These are phyloP conservation scores for Globodera ellingtonae DNA, from an alignment of 1,140 invertebrate genomes.

Conservation along the genomic window DNA sequence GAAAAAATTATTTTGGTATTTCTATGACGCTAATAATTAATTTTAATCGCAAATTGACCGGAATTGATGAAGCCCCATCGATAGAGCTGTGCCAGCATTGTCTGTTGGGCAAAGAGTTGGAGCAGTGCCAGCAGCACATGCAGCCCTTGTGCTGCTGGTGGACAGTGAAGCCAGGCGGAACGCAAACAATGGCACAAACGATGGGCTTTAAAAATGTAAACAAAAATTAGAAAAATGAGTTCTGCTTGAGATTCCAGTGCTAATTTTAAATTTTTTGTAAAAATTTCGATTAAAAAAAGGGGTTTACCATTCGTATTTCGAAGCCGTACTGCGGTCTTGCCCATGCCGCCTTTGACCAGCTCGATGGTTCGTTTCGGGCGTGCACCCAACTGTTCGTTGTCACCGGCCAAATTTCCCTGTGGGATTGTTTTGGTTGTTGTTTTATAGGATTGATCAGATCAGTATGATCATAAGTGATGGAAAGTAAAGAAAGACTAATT, in stretches of 20 bases:
- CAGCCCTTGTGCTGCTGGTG: conserved; percentile 59
- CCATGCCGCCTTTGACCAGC: conserved; percentile 24
- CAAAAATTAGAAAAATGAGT: conserved; percentile 5
- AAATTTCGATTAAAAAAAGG: conserved; percentile 4
- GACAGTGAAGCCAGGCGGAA: conserved; percentile 57
- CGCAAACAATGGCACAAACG: conserved; percentile 44
- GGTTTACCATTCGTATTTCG: conserved; percentile 22
- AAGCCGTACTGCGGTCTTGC: conserved; percentile 6
- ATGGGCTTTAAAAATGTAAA: conserved; percentile 35
- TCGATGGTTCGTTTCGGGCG: conserved; percentile 54
- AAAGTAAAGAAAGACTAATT: too few species aligned
- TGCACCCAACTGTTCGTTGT: conserved; percentile 57
- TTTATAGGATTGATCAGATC: too few species aligned
- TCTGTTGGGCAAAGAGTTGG: conserved; percentile 63
- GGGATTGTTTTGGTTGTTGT: conserved; percentile 47
- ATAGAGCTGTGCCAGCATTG: conserved; percentile 64
- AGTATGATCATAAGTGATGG: too few species aligned
- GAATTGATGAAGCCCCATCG: conserved; percentile 63
- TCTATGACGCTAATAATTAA: neutral
- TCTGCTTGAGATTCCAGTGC: neutral
- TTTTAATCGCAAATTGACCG: conserved; percentile 40
- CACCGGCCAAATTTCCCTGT: conserved; percentile 62
- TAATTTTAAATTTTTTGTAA: conserved; percentile 1
- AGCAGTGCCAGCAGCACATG: conserved; percentile 57
- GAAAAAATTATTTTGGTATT: neutral